A percentile compares a stretch with the other conserved stretches of the same genome.
Conservation (phyloP, 2,888 invertebrate species). For the Mesorhabditis spiculigera region DNA sequence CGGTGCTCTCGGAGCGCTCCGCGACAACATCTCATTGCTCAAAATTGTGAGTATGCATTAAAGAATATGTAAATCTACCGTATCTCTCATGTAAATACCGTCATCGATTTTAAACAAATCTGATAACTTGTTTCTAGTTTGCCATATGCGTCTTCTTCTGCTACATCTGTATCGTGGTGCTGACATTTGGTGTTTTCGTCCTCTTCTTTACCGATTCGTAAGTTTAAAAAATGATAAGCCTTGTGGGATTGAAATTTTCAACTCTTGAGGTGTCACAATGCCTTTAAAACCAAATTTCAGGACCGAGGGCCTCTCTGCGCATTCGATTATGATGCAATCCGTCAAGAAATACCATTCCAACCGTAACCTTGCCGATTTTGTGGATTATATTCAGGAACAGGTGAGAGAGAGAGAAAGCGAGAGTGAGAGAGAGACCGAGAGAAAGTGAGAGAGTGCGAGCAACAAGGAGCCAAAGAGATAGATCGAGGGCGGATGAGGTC, state of each 20-base stretch:
- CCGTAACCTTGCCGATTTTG: constrained; percentile 55
- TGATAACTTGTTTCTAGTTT: too few relatives aligned
- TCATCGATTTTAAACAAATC: too few relatives aligned
- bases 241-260: too few relatives aligned
- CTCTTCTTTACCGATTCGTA: constrained; percentile 56
- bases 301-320: constrained; percentile 45
- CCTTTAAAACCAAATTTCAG: constrained; percentile 4
- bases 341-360: constrained; percentile 55
- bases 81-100: too few relatives aligned
- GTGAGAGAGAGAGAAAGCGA: constrained; percentile 19
- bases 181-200: constrained; percentile 52
- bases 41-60: constrained; percentile 44
- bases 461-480: too few relatives aligned
- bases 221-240: too few relatives aligned
- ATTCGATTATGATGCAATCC: constrained; percentile 48
- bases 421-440: too few relatives aligned
- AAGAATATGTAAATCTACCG: neutral
- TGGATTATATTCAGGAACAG: constrained; percentile 56
- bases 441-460: too few relatives aligned
- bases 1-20: constrained; percentile 54
- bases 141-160: constrained; percentile 51
- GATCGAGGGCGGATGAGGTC: too few relatives aligned
- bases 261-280: too few relatives aligned
- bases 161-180: constrained; percentile 52
- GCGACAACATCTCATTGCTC: constrained; percentile 54